Evolutionary conservation across 1,140 invertebrate genomes (phyloP), one percentile per base, ranked within the genome.

Genomic region (Drosophila melanica): DNA sequence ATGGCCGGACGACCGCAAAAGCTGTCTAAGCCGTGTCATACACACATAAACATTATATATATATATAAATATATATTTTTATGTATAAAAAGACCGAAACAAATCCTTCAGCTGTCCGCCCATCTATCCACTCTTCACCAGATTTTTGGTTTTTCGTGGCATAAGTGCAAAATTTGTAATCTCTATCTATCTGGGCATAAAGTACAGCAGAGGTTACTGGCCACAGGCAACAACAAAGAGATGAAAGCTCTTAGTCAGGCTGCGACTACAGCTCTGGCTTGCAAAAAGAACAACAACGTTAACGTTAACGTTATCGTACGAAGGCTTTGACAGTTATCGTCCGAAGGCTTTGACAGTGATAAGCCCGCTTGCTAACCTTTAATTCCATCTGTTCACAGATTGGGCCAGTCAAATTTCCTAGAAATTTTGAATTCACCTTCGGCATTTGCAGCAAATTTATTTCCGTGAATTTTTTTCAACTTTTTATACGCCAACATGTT

Each of bases 101-200:
- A 77, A 67, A 81, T 75, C 60, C 77, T 51, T 35, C 30, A 51
- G 33, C 62, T 39, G 27, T 3, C 41, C 16, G 35, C 41, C 35
- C 16, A 6, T 10, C 14, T 16, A 48, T 11, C n/a, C 45, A 42
- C 44, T 27, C 4, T 9, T 0, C 37, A 20, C 14, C 51, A 47
- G 42, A 60, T 62, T 72, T 60, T 63, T 72, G 57, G 60, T 12
- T 58, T 71, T 44, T 41, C 60, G 37, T 42, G 44, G 68, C 82
- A 81, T 81, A 86, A 87, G 82, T 87, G 84, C 72, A 89, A 87
- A 87, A 87, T 82, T 89, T 87, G 82, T 87, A 87, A 87, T 87
- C 82, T 89, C 82, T 78, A 63, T 51, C 63, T 51, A 48, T 48
- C 45, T 50, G 37, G 42, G 50, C 33, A 67, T 47, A 81, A 81